These are phyloP conservation scores for Hypolimnas misippus DNA, from an alignment of 2,888 invertebrate genomes.

Conservation along the genomic window DNA sequence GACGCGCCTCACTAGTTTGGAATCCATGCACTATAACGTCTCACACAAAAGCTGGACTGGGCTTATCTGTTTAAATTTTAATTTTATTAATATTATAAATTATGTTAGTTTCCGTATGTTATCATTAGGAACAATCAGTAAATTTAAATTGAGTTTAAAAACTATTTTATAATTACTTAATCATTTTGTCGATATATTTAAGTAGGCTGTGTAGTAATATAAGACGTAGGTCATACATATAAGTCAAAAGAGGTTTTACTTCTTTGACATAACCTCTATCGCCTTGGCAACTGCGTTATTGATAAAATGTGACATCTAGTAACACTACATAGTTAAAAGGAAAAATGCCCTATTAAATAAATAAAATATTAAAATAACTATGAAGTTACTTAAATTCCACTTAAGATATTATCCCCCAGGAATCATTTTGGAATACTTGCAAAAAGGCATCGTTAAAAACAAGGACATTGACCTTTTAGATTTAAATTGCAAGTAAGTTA, in stretches of 20 bases:
- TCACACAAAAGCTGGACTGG: too few relatives aligned
- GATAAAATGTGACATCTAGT: constrained; percentile 57
- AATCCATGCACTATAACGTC: too few relatives aligned
- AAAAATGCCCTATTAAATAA: constrained; percentile 38
- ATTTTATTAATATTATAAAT: too few relatives aligned
- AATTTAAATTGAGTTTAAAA: too few relatives aligned
- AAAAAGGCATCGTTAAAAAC: constrained; percentile 82
- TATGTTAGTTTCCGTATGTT: too few relatives aligned
- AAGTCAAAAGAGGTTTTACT: constrained; percentile 1
- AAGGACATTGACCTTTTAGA: constrained; percentile 87
- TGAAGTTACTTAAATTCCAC: constrained; percentile 88
- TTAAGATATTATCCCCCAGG: constrained; percentile 90
- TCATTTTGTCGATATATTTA: too few relatives aligned
- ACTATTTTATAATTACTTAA: too few relatives aligned
- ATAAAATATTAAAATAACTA: constrained; percentile 52
- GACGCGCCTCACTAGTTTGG: too few relatives aligned
- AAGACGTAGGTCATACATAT: too few relatives aligned
- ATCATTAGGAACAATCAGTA: too few relatives aligned
- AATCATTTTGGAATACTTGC: constrained; percentile 85
- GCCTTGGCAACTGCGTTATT: constrained; percentile 65
- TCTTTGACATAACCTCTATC: constrained; percentile 38
- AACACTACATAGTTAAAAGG: constrained; percentile 47
- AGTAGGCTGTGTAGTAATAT: too few relatives aligned
- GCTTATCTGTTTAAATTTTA: too few relatives aligned
- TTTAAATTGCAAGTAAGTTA: constrained; percentile 83